Evolutionary conservation across 1,140 invertebrate genomes (phyloP), one percentile per base, ranked within the genome.

Genomic region (Phthorimaea operculella): DNA sequence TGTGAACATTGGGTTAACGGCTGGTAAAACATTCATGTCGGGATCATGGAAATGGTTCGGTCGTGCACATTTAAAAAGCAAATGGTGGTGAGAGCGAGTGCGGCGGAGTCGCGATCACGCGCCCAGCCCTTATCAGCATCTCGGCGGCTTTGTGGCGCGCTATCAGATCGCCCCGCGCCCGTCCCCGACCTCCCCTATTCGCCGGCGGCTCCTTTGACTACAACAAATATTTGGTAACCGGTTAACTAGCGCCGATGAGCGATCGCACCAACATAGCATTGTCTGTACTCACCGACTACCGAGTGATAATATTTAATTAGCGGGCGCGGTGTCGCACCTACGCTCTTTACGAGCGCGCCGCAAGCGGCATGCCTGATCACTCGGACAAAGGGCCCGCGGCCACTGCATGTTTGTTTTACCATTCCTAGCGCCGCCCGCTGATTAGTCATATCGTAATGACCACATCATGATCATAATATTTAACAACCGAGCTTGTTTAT

Each of bases 241-340:
- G 79, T 79, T 76, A 82, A 76, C 71, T 72, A 77, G 70, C 70
- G 64, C 71, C 75, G 69, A 77, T 76, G 72, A 83, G 64, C 75
- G 73, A 70, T 70, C 63, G 59, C 66, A 63, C 71, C 58, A 58
- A 63, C 55, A 80, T 81, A 80, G 79, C 56, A 80, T 81, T 82
- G 79, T 79, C 72, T 77, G 66, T 73, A 58, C 63, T 57, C 58
- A 65, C 67, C 69, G 77, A 68, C 66, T 81, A 62, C 60, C 67
- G 57, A 73, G 65, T 79, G 76, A 77, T 79, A 81, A 83, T 83
- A 80, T 83, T 82, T 83, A 82, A 83, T 83, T 80, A 83, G 77
- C 72, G 73, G 63, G 64, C 60, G 63, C 66, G 69, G 60, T 76
- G 76, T 81, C 73, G 71, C 79, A 79, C 79, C 79, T 79, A 58